phyloP scores from a whole-genome alignment of 2,797 vertebrate species.

The Platyrinchus mystaceus region DNA sequence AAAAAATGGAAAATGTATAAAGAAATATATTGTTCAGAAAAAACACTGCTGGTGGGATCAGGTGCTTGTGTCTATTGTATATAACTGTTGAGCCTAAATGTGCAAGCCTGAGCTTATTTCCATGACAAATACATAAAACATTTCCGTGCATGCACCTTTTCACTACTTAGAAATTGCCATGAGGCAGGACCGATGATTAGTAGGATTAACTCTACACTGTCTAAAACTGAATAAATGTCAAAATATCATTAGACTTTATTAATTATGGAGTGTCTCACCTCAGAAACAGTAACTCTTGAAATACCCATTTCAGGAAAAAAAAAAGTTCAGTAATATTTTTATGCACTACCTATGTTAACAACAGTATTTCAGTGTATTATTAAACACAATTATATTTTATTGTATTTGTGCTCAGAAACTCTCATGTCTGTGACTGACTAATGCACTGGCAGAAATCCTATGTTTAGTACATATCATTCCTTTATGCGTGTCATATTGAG shows the following conservation, averaged over 20 bases:
- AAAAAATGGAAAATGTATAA: neutral
- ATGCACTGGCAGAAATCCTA: neutral
- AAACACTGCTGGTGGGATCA: neutral
- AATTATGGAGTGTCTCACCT: neutral
- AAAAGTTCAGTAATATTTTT: neutral
- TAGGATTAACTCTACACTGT: neutral
- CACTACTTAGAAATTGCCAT: neutral
- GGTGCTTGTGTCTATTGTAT: neutral
- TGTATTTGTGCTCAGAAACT: neutral
- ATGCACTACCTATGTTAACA: neutral
- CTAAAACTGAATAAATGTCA: neutral
- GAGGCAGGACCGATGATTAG: neutral
- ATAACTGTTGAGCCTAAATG: neutral
- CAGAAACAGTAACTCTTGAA: neutral
- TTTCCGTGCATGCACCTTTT: neutral
- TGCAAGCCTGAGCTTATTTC: neutral
- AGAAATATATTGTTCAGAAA: neutral
- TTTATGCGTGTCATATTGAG: neutral
- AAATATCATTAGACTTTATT: neutral
- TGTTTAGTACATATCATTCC: neutral
- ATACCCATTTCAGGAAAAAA: neutral
- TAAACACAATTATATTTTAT: neutral
- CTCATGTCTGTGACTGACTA: neutral
- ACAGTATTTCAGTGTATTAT: neutral
- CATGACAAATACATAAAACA: neutral